A percentile compares a stretch with the other conserved stretches of the same genome.
Evolutionary conservation across 2,113 vertebrate species (phyloP).

Genomic region (Felis chaus): DNA sequence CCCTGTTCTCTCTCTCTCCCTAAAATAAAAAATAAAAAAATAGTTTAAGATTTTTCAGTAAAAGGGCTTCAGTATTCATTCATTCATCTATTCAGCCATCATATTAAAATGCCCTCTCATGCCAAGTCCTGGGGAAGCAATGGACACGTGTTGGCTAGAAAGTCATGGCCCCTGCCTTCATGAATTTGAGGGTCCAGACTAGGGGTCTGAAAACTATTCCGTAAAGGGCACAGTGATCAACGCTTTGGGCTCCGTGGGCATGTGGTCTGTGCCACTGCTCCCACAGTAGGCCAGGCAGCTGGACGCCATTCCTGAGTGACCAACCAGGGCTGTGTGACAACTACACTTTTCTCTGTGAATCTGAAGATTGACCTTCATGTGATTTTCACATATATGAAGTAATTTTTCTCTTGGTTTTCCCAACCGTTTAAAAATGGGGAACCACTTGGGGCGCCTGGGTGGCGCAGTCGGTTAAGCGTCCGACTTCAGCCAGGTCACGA

Average conservation of each 20-base stretch:
- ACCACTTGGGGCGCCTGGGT: too few species aligned
- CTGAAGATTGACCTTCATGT: neutral
- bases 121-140: neutral
- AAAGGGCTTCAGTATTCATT: neutral
- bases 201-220: neutral
- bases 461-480: too few species aligned
- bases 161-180: fast-evolving
- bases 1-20: too few species aligned
- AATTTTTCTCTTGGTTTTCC: neutral
- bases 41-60: neutral
- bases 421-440: neutral
- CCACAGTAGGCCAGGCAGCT: neutral
- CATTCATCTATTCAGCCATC: too few species aligned
- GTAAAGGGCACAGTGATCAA: neutral
- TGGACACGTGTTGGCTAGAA: neutral
- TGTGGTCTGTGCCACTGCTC: fast-evolving
- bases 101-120: fast-evolving
- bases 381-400: neutral
- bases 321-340: neutral
- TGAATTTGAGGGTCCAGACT: neutral
- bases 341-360: neutral
- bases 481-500: too few species aligned
- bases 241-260: fast-evolving
- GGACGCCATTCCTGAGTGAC: fast-evolving
- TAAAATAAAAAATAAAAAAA: too few species aligned